Conservation (phyloP, 2,888 invertebrate species). For the Pharmacophagus antenor region DNA sequence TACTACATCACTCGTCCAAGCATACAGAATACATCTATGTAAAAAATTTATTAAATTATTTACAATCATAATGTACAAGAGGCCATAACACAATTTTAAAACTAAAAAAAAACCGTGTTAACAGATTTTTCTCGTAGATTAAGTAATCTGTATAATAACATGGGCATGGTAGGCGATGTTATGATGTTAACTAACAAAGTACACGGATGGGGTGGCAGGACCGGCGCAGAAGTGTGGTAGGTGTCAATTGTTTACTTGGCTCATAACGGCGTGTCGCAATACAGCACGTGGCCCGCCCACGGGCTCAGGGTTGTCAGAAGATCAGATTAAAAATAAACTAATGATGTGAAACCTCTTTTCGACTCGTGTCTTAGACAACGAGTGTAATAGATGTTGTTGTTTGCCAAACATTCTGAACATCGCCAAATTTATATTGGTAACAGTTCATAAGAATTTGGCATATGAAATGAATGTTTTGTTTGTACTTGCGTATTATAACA, state of each 20-base stretch:
- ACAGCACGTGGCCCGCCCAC: constrained; percentile 39
- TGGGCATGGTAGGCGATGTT: constrained; percentile 26
- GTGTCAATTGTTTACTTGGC: constrained; percentile 48
- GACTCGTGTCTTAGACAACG: background rate
- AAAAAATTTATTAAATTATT: too few relatives aligned
- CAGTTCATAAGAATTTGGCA: too few relatives aligned
- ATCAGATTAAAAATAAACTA: background rate
- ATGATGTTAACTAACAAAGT: constrained; percentile 33
- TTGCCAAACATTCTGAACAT: too few relatives aligned
- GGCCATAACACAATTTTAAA: too few relatives aligned
- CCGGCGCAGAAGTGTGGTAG: constrained; percentile 40
- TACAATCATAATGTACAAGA: too few relatives aligned
- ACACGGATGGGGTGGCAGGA: constrained; percentile 33
- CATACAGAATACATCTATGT: too few relatives aligned
- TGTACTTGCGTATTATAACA: too few relatives aligned
- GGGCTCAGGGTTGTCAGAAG: constrained; percentile 1
- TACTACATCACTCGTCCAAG: too few relatives aligned
- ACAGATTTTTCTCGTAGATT: background rate
- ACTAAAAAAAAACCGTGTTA: background rate
- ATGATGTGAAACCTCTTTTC: background rate
- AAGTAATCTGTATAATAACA: constrained; percentile 4
- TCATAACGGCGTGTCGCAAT: constrained; percentile 45
- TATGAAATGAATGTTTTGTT: too few relatives aligned
- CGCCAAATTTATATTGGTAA: too few relatives aligned
- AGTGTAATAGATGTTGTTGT: background rate